A percentile compares a stretch with the other conserved stretches of the same genome.
Conservation (phyloP, 2,113 vertebrate species). For the Amazona vittata region DNA sequence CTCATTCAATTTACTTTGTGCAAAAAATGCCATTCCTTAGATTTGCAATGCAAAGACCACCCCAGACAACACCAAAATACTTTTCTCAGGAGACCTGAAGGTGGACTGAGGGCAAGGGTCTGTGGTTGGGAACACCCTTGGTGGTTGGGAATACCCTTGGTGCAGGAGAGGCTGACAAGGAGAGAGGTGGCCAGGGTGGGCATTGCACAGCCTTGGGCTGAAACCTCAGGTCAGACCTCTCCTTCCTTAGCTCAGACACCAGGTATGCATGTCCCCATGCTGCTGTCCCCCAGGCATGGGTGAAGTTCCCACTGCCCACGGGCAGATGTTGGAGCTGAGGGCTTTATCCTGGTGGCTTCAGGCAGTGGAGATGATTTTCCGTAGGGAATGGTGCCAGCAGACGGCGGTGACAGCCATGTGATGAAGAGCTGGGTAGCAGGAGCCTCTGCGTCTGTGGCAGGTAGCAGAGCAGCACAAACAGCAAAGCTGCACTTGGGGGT, state of each 20-base stretch:
- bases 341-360: neutral
- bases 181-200: neutral
- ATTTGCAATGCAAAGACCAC: neutral
- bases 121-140: rapidly evolving
- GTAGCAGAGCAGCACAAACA: neutral
- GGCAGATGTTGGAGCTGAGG: neutral
- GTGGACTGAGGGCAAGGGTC: neutral
- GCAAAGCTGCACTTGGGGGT: neutral
- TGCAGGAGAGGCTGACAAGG: neutral
- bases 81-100: neutral
- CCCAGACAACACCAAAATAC: neutral
- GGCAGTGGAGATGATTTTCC: rapidly evolving
- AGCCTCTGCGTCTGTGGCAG: rapidly evolving
- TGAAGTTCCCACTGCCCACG: neutral
- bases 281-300: neutral
- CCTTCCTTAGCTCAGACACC: neutral
- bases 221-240: neutral
- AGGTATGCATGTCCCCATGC: neutral
- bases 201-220: neutral
- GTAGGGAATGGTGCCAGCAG: neutral
- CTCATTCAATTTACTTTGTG: neutral
- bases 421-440: neutral
- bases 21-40: neutral
- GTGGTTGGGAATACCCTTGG: neutral
- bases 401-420: neutral